phyloP scores from a whole-genome alignment of 2,113 vertebrate genomes.

The Condylura cristata region DNA sequence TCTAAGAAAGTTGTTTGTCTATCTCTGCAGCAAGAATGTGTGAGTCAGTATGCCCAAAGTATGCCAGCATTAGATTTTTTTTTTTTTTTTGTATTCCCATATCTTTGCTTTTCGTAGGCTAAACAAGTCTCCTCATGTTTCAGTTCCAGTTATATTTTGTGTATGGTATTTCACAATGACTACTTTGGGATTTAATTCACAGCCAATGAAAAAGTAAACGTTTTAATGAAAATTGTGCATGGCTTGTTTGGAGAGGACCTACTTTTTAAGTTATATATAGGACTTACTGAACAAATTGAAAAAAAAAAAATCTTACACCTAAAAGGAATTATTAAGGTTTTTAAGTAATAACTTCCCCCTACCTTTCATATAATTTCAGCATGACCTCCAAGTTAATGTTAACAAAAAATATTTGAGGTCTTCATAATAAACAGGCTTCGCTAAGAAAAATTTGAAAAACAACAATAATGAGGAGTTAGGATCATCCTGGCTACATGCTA shows the following conservation, averaged over 20 bases:
- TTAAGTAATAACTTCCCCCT: background rate
- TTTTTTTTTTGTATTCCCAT: background rate
- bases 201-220: background rate
- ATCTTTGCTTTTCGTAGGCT: constrained; percentile 2
- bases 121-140: background rate
- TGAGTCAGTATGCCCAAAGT: background rate
- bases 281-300: background rate
- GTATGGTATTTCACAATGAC: constrained; percentile 27
- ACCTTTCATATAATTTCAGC: background rate
- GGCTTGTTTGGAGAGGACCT: background rate
- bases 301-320: background rate
- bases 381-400: background rate
- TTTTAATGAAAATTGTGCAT: background rate
- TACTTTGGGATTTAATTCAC: background rate
- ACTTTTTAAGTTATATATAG: background rate
- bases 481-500: background rate
- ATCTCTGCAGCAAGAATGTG: background rate
- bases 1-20: constrained; percentile 24
- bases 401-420: background rate
- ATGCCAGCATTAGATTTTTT: background rate
- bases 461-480: background rate
- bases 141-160: constrained; percentile 1
- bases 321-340: background rate
- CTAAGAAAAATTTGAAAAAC: background rate
- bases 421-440: background rate